Base-by-base conservation (phyloP, 2,113 vertebrate species). In the Riparia riparia region DNA sequence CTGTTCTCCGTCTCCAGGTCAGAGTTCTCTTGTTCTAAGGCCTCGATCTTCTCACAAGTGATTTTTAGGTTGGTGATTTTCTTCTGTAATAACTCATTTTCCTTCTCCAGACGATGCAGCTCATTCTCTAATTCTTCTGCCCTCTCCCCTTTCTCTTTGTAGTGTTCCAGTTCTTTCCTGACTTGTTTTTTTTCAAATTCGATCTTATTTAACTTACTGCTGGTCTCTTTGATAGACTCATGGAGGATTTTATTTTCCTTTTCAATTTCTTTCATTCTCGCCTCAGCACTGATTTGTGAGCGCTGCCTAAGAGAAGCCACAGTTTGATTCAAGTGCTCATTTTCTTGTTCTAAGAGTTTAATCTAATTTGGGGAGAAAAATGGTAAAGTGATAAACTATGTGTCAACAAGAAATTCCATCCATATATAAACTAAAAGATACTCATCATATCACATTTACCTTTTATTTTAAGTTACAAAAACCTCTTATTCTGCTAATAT, bases 231-330 rank as follows among this genome's bases (percentile, higher is more conserved):
- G 93, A 99, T 99, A 69, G 99, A 99, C 86, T 99, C 99, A 18
- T 99, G 99, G 31, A 99, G 99, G 88, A 99, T 98, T 60, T 99
- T 98, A 73, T 99, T 99, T 95, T 99, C 99, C 87, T 99, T 99
- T 94, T 99, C 99, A 81, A 99, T 98, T 66, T 99, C 99, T 94
- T 99, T 99, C 85, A 99, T 98, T 54, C 99, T 99, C 0, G 99
- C 99, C 97, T 99, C 99, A 6, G 99, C 98, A 51, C 99, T 98
- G 54, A 99, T 99, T 97, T 99, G 99, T 25, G 98, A 99, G 29
- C 99, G 99, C 86, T 99, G 99, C 57, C 99, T 98, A 72, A 99
- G 98, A 16, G 99, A 99, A 26, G 98, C 87, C 73, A 99, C 97
- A 0, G 99, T 99, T 97, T 99, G 99, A 96, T 98, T 98, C 93